Evolutionary conservation across 2,888 invertebrate genomes (phyloP), one percentile per base, ranked within the genome.

Genomic region (Agrotis segetum): DNA sequence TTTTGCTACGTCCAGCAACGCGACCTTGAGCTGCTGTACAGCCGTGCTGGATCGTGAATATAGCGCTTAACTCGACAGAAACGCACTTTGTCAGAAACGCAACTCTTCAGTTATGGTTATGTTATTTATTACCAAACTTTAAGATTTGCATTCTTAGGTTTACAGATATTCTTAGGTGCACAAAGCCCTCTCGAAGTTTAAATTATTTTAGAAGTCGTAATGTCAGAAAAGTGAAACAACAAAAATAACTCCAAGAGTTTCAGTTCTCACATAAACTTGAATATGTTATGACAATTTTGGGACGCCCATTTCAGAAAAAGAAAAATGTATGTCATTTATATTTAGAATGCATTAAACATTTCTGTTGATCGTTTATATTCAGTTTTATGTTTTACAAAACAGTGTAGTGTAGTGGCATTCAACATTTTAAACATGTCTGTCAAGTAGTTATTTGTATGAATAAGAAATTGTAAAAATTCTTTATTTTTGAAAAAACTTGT

Each of bases 311-410:
- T 46, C 46, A 64, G 49, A 61, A 71, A 21, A 71, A 74, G 29
- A 64, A 74, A 71, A 79, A 74, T 64, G 24, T 69, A 50, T 75
- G 83, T 74, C 83, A 72, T 63, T 68, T 83, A 81, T 81, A 68
- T 74, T 83, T 59, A 77, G 74, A 74, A 61, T 58, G 59, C 64
- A 56, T 52, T 77, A 71, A 50, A 77, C 67, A 61, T 81, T 74
- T 74, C 52, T 70, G 71, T 75, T 75, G 77, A 73, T 72, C 67
- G 56, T 82, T 73, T 74, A 40, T 64, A 74, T 67, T 71, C 56
- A 79, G 61, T 61, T 82, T 71, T 77, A 80, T 75, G 4, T 62
- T 58, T 76, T 74, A 58, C 56, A 72, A 77, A 72, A 74, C 58
- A 59, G 53, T 49, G 59, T 52, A 44, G 65, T 66, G 69, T 52